phyloP scores from a whole-genome alignment of 2,113 vertebrate genomes.

The Cyprinodon brontotheroides region DNA sequence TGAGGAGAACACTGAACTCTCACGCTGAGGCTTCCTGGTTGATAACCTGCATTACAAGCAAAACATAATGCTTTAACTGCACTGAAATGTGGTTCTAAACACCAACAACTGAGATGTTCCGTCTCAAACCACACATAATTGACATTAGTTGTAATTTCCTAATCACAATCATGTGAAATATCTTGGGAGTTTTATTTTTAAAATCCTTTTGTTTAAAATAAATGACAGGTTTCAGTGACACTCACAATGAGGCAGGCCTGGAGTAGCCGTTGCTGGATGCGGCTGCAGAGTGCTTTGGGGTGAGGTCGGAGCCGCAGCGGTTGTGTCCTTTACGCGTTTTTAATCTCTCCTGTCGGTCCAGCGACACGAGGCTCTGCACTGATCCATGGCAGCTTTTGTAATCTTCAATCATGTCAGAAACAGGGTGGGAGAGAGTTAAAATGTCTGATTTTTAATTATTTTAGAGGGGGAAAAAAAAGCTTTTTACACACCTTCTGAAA shows the following conservation, averaged over 20 bases:
- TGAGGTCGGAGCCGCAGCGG: constrained; percentile 81
- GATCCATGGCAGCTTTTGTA: constrained; percentile 92
- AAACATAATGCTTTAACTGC: not conserved
- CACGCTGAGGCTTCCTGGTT: constrained; percentile 85
- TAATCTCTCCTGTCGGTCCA: constrained; percentile 77
- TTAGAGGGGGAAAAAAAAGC: not conserved
- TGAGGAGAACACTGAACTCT: constrained; percentile 85
- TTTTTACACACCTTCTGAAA: constrained; percentile 84
- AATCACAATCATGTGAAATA: no score
- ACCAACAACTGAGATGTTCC: no score
- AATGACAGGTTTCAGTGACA: not conserved
- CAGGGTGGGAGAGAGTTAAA: not conserved
- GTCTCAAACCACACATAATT: no score
- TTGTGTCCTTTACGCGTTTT: constrained; percentile 68
- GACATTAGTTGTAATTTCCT: no score
- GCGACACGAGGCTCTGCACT: constrained; percentile 89
- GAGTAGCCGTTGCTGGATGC: constrained; percentile 92
- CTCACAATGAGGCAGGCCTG: constrained; percentile 93
- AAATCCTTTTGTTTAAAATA: not conserved
- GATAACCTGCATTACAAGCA: constrained; percentile 84
- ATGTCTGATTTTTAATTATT: not conserved
- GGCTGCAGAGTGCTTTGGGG: constrained; percentile 81
- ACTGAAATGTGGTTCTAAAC: no score
- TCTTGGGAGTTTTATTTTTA: no score
- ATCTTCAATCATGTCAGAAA: constrained; percentile 77